A percentile compares a stretch with the other conserved stretches of the same genome.
phyloP scores from a whole-genome alignment of 2,888 invertebrate genomes.

The Onchidella celtica region DNA sequence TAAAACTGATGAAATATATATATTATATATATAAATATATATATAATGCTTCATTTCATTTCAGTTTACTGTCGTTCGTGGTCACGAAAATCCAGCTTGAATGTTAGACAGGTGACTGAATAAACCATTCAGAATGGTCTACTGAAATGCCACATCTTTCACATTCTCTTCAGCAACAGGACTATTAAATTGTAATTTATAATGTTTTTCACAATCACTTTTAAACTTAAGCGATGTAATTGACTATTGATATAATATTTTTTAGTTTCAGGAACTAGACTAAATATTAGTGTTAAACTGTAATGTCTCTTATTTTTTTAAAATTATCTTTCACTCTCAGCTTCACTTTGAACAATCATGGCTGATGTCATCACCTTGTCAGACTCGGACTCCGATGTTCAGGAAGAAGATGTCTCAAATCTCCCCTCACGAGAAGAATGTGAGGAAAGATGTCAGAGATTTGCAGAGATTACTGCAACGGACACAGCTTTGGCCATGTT shows the following conservation, averaged over 20 bases:
- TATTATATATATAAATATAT: too few species aligned
- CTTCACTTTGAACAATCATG: background rate
- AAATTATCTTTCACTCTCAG: background rate
- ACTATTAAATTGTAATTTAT: too few species aligned
- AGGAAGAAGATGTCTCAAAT: conserved; percentile 55
- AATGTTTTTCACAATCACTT: background rate
- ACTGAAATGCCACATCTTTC: too few species aligned
- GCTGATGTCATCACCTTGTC: background rate
- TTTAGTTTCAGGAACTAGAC: background rate
- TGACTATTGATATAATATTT: background rate
- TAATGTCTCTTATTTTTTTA: background rate
- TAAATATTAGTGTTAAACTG: background rate
- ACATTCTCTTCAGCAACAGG: too few species aligned
- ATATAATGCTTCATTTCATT: too few species aligned
- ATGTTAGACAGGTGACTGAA: too few species aligned
- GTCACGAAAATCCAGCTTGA: too few species aligned
- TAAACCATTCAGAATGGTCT: too few species aligned
- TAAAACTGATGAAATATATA: too few species aligned
- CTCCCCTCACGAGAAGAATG: conserved; percentile 79
- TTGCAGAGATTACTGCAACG: conserved; percentile 82
- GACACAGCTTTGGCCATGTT: conserved; percentile 83
- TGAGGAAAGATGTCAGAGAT: conserved; percentile 80
- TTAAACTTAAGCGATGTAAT: background rate
- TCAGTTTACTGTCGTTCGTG: too few species aligned
- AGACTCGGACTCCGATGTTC: background rate